Evolutionary conservation across 2,113 vertebrate genomes (phyloP).

Genomic region (Saccopteryx leptura): DNA sequence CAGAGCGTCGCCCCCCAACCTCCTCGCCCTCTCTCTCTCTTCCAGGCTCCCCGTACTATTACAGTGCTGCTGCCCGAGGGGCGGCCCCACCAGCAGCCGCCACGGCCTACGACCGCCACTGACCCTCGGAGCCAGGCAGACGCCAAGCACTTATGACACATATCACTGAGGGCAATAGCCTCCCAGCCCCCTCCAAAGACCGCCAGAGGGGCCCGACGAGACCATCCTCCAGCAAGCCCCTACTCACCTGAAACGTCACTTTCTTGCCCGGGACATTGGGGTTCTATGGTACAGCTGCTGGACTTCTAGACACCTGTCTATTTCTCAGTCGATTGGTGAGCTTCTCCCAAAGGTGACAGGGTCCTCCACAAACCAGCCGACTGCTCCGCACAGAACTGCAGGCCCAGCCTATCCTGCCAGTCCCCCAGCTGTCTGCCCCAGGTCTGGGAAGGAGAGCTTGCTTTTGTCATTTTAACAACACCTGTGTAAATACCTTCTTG

Average conservation of each 20-base stretch:
- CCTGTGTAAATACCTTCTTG: conserved; percentile 89
- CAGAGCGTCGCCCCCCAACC: not conserved
- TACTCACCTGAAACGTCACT: conserved; percentile 20
- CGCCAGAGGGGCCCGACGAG: conserved; percentile 58
- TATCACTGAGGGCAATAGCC: conserved; percentile 66
- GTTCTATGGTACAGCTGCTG: not conserved
- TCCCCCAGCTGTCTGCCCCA: conserved; percentile 62
- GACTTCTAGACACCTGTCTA: conserved; percentile 56
- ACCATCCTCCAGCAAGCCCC: conserved; percentile 51
- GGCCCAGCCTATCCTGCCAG: conserved; percentile 71
- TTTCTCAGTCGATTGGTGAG: conserved; percentile 66
- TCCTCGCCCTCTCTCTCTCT: not conserved
- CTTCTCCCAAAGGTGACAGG: conserved; percentile 38
- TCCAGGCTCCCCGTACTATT: conserved; percentile 98
- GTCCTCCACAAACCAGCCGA: conserved; percentile 69
- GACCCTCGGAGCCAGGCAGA: conserved; percentile 85
- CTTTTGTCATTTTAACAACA: conserved; percentile 79
- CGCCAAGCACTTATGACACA: conserved; percentile 73
- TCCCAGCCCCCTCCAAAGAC: conserved; percentile 36
- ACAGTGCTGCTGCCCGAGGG: conserved; percentile 95
- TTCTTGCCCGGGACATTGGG: conserved; percentile 31
- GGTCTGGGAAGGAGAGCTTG: conserved; percentile 70
- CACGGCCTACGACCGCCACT: conserved; percentile 97
- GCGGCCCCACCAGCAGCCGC: conserved; percentile 93
- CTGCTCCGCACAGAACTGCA: conserved; percentile 63